phyloP scores from a whole-genome alignment of 2,797 vertebrate genomes.

The Aotus griseimembra region DNA sequence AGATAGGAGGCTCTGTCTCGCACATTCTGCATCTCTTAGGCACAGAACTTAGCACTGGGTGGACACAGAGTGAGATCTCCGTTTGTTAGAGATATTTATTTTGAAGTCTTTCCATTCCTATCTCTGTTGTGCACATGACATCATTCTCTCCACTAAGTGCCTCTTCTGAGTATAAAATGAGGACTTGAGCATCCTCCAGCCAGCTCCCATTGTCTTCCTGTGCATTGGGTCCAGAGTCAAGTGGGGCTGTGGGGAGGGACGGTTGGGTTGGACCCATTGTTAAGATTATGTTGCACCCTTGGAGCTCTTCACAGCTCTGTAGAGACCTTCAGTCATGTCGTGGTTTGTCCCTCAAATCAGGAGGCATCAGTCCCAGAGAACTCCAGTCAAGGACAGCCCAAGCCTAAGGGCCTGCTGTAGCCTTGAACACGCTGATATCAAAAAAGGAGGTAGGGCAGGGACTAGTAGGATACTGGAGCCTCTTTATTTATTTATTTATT shows the following conservation, averaged over 20 bases:
- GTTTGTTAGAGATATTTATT: background rate
- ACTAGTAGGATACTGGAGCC: background rate
- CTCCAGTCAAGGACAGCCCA: background rate
- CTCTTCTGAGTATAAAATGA: background rate
- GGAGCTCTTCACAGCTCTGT: background rate
- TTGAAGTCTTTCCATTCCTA: background rate
- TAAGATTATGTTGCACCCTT: background rate
- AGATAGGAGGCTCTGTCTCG: background rate
- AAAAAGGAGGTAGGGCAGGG: background rate
- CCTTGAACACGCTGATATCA: background rate
- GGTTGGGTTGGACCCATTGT: background rate
- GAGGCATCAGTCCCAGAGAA: background rate
- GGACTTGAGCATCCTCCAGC: background rate
- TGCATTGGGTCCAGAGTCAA: background rate
- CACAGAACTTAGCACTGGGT: background rate
- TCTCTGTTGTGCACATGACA: too few species aligned
- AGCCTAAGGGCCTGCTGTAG: background rate
- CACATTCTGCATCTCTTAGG: background rate
- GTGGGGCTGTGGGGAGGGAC: background rate
- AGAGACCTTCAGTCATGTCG: fast-evolving
- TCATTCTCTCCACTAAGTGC: background rate
- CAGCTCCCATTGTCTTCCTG: background rate
- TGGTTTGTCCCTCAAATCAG: background rate
- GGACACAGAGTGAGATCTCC: background rate
- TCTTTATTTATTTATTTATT: background rate